These are phyloP conservation scores for Lacanobia oleracea DNA, from an alignment of 2,888 invertebrate genomes.

Conservation along the genomic window DNA sequence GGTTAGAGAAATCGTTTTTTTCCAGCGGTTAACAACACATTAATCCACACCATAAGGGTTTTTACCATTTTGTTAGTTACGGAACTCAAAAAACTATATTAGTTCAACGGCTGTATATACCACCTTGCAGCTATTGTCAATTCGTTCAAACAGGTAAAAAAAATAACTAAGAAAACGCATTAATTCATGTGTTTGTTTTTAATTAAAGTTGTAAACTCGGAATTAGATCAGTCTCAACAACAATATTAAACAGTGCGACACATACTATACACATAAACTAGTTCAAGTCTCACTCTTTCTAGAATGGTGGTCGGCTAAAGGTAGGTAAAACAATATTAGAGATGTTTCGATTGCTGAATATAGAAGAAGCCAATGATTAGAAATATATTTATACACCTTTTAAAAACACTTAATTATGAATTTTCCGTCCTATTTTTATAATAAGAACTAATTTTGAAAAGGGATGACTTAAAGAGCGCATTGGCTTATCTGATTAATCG, in stretches of 20 bases:
- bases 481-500: constrained; percentile 19
- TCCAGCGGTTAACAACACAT: no score
- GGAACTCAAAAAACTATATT: no score
- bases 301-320: constrained; percentile 49
- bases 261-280: background rate
- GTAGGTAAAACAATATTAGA: constrained; percentile 50
- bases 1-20: no score
- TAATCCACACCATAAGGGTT: no score
- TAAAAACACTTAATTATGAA: background rate
- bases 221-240: no score
- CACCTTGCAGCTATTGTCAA: no score
- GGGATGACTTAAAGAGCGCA: background rate
- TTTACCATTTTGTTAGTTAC: no score
- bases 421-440: background rate
- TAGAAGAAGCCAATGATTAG: constrained; percentile 10
- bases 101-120: no score
- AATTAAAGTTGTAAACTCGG: no score
- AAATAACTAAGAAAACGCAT: no score
- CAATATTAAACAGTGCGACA: background rate
- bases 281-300: constrained; percentile 16
- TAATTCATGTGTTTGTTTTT: no score
- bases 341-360: constrained; percentile 39
- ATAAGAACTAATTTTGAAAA: background rate
- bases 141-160: no score
- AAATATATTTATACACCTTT: background rate